phyloP scores from a whole-genome alignment of 2,797 vertebrate genomes.

The Benthosema pterotum region DNA sequence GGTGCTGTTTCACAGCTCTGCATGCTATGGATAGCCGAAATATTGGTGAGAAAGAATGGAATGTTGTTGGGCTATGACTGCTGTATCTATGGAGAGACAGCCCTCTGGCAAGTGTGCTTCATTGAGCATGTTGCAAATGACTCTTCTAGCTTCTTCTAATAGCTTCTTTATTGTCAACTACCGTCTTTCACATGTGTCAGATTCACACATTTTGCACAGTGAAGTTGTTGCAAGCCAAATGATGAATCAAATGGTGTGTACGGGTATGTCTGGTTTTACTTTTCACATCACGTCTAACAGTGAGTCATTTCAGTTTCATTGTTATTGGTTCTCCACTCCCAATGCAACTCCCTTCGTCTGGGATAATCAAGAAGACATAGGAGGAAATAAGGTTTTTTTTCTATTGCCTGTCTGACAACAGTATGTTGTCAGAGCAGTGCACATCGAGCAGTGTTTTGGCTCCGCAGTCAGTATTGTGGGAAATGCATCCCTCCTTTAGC shows the following conservation, averaged over 20 bases:
- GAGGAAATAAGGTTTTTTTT: slow-evolving; percentile 14
- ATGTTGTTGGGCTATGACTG: not conserved
- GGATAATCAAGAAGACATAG: slow-evolving; percentile 37
- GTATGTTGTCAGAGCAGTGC: too few relatives aligned
- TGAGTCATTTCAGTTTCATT: too few relatives aligned
- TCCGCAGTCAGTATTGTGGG: slow-evolving; percentile 7
- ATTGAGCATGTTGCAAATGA: not conserved
- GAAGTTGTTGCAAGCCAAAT: too few relatives aligned
- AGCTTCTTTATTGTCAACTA: not conserved
- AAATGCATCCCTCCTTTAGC: slow-evolving; percentile 3
- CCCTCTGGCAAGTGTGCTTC: not conserved
- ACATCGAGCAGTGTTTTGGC: slow-evolving; percentile 9
- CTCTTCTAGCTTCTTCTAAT: not conserved
- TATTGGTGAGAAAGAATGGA: not conserved
- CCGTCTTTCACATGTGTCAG: not conserved
- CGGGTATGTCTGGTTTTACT: not conserved
- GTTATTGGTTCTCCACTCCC: too few relatives aligned
- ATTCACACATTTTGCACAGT: not conserved
- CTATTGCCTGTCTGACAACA: too few relatives aligned
- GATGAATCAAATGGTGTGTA: not conserved
- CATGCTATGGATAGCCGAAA: not conserved
- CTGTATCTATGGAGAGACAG: not conserved
- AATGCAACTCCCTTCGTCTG: not conserved
- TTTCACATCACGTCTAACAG: not conserved
- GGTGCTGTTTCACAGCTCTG: not conserved